Conservation (phyloP, 2,113 vertebrate genomes). For the Mirza zaza region DNA sequence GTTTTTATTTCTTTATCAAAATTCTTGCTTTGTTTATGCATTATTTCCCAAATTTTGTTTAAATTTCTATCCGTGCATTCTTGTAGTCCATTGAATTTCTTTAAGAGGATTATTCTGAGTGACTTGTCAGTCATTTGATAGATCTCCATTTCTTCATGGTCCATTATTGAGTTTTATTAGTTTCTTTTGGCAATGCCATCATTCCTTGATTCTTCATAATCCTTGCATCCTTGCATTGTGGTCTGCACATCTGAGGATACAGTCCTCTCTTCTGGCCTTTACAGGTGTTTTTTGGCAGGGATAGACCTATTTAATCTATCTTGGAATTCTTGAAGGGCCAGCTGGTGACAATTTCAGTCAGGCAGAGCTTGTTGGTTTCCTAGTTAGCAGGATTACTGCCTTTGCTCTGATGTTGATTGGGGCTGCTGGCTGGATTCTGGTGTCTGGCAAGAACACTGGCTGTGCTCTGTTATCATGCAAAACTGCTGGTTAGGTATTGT, state of each 20-base stretch:
- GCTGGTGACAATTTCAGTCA: neutral
- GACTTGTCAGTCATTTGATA: neutral
- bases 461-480: too few species aligned
- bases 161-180: neutral
- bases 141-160: neutral
- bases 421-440: neutral
- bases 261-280: too few species aligned
- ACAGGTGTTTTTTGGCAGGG: neutral
- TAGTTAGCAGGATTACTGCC: neutral
- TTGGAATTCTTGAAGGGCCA: neutral
- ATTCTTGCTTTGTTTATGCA: neutral
- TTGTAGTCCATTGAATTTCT: neutral
- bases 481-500: neutral
- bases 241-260: too few species aligned
- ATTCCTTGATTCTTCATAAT: too few species aligned
- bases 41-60: neutral
- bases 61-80: neutral
- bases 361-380: neutral
- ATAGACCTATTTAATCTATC: neutral
- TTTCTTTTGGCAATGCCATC: neutral
- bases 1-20: neutral
- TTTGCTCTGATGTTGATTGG: neutral
- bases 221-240: too few species aligned
- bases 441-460: too few species aligned
- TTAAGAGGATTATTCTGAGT: neutral